Evolutionary conservation across 2,113 vertebrate species (phyloP).

Genomic region (Tichodroma muraria): DNA sequence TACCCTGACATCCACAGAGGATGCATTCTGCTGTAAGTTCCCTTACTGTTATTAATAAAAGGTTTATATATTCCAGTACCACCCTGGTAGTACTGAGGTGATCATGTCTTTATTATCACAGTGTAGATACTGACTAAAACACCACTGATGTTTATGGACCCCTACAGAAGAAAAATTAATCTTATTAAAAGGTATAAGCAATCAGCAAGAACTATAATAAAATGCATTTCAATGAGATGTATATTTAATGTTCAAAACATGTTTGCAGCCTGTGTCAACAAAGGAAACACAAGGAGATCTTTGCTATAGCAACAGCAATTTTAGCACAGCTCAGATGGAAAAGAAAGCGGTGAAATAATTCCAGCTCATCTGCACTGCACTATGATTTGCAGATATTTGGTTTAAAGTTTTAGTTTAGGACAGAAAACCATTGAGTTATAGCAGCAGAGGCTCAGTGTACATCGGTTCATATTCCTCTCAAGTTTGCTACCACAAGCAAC

Average conservation of each 20-base stretch:
- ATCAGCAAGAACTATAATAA: conserved; percentile 12
- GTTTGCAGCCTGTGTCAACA: conserved; percentile 18
- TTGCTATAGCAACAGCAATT: conserved; percentile 16
- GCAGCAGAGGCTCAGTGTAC: not conserved
- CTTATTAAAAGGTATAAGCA: not conserved
- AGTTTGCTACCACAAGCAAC: not conserved
- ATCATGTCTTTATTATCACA: not conserved
- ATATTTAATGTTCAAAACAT: not conserved
- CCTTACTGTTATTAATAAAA: not conserved
- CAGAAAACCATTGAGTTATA: not conserved
- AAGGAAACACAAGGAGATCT: not conserved
- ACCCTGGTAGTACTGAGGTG: not conserved
- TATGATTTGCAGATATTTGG: not conserved
- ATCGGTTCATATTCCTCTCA: not conserved
- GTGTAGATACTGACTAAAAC: not conserved
- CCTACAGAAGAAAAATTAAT: not conserved
- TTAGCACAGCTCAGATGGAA: conserved; percentile 39
- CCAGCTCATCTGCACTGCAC: conserved; percentile 36
- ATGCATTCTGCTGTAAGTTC: not conserved
- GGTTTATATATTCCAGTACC: not conserved
- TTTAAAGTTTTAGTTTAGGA: not conserved
- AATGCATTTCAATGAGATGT: conserved; percentile 33
- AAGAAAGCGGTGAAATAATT: conserved; percentile 52
- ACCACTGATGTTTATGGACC: not conserved
- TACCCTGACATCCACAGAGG: not conserved